These are phyloP conservation scores for Toxostoma redivivum DNA, from an alignment of 2,113 vertebrate genomes.

Conservation along the genomic window DNA sequence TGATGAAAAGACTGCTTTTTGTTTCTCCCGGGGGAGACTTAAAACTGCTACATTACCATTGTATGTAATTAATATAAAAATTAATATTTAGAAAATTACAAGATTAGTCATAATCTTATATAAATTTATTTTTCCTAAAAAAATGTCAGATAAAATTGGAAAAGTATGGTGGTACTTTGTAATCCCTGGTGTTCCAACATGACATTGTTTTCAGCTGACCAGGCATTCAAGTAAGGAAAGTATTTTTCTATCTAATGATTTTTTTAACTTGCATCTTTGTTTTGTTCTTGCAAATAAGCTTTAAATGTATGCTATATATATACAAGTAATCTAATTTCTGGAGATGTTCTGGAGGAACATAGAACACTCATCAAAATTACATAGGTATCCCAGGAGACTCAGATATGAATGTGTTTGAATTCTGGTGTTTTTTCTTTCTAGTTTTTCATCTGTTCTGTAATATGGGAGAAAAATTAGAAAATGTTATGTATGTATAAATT, in stretches of 20 bases:
- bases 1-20: not conserved
- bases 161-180: not conserved
- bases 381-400: not conserved
- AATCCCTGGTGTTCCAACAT: not conserved
- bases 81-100: not conserved
- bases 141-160: not conserved
- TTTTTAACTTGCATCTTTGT: not conserved
- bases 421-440: too few relatives aligned
- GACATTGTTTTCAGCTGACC: not conserved
- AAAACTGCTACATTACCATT: rapidly evolving
- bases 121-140: not conserved
- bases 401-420: not conserved
- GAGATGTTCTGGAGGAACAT: not conserved
- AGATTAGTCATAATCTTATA: not conserved
- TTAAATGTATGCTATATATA: not conserved
- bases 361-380: not conserved
- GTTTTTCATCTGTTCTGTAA: not conserved
- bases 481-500: not conserved
- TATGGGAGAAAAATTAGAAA: not conserved
- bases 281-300: not conserved
- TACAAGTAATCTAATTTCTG: not conserved
- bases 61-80: not conserved
- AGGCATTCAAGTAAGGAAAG: not conserved
- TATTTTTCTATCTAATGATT: not conserved
- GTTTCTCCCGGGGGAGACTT: not conserved